A percentile compares a stretch with the other conserved stretches of the same genome.
These are phyloP conservation scores for Drosophila watanabei DNA, from an alignment of 1,140 invertebrate genomes.

Conservation along the genomic window DNA sequence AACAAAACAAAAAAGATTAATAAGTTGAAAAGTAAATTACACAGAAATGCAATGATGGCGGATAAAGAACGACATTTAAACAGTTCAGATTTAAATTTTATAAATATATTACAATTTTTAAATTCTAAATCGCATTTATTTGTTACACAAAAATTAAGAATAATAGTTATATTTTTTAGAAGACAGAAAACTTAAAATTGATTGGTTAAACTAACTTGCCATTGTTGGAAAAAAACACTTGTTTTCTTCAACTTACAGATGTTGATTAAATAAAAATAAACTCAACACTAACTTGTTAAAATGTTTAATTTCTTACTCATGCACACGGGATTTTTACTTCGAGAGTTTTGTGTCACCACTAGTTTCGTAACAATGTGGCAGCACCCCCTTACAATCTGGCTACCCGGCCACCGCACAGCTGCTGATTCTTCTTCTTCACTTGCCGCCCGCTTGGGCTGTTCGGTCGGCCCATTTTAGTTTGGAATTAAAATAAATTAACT, in stretches of 20 bases:
- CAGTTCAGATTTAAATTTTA: neutral
- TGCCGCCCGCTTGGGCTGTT: constrained; percentile 52
- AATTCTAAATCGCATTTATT: neutral
- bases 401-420: constrained; percentile 31
- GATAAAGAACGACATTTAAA: no score
- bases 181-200: neutral
- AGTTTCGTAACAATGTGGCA: constrained; percentile 10
- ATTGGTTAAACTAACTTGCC: neutral
- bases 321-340: neutral
- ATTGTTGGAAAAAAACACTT: no score
- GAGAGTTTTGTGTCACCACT: constrained; percentile 22
- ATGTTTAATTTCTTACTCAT: neutral
- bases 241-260: no score
- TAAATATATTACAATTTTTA: neutral
- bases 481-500: constrained; percentile 68
- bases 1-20: constrained; percentile 23
- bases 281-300: no score
- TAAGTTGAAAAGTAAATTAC: constrained; percentile 10
- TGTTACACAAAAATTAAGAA: neutral
- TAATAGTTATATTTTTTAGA: neutral
- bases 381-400: constrained; percentile 13
- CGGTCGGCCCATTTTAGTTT: constrained; percentile 51
- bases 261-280: no score
- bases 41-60: neutral
- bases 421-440: constrained; percentile 27